Base-by-base conservation (phyloP, 2,113 vertebrate genomes). In the Scomber colias region DNA sequence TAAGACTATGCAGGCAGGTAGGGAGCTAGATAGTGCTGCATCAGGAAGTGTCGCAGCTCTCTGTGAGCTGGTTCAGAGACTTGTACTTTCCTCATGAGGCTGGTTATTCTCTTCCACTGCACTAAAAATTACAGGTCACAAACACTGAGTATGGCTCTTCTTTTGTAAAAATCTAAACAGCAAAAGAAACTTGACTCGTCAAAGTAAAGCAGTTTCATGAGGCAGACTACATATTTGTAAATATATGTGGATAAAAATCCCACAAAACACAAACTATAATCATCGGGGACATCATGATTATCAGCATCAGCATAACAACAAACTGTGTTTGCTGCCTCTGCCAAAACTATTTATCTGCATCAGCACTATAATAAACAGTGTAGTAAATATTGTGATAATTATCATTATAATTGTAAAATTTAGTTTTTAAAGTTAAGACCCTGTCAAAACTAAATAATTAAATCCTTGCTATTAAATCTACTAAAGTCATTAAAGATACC, bases 1-100 rank as follows among this genome's bases (percentile, higher is more conserved):
- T 91, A 89, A 86, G 78, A 54, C 83, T 70, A 68, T 75, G 83
- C 81, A 87, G 77, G 59, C 62, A 75, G 49, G 75, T 68, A 53
- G 75, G 55, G 44, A 51, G 55, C 48, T 6, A 45, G 77, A 80
- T 56, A 69, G 50, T 71, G 71, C 81, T 68, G 71, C 67, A 86
- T 73, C 11, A 51, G 78, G 64, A 66, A 73, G 46, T 62, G 63
- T 17, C 75, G 82, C 63, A 54, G 81, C 59, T 85, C 69, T 79
- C 13, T 0, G 19, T 35, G 75, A 67, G 17, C 16, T 66, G 59
- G 31, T 71, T 64, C 35, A 65, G 24, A 65, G n/a, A 79, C 65
- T 55, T 44, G 55, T 75, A 83, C 45, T 70, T 40, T 24, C n/a
- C 51, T 72, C 48, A 12, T 44, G 53, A 21, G 60, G 78, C 56